Evolutionary conservation across 2,797 vertebrate genomes (phyloP).

Genomic region (Mareca penelope): DNA sequence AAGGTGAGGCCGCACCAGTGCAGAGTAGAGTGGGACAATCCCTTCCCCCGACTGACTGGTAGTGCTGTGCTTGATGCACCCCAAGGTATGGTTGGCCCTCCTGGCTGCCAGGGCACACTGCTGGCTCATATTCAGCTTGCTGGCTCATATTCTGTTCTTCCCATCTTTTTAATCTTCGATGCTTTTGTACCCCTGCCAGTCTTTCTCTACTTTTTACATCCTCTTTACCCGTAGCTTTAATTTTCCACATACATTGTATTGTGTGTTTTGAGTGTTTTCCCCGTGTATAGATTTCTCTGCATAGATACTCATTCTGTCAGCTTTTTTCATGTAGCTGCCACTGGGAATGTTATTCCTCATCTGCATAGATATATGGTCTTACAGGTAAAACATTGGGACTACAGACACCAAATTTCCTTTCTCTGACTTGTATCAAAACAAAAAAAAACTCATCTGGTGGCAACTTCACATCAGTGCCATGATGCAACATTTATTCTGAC

Average conservation of each 20-base stretch:
- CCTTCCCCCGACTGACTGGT: no score
- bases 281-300: not conserved
- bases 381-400: not conserved
- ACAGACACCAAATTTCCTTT: not conserved
- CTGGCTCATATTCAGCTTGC: no score
- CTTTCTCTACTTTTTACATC: not conserved
- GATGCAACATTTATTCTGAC: not conserved
- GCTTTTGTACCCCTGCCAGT: not conserved
- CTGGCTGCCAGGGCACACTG: no score
- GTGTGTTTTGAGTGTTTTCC: not conserved
- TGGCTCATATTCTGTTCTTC: fast-evolving
- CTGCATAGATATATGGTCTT: not conserved
- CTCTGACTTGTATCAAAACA: not conserved
- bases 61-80: no score
- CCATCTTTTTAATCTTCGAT: not conserved
- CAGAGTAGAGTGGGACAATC: no score
- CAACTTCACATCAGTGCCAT: not conserved
- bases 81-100: no score
- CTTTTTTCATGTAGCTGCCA: not conserved
- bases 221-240: not conserved
- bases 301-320: not conserved
- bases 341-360: not conserved
- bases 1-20: no score
- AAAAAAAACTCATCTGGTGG: not conserved
- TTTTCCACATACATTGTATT: fast-evolving